These are phyloP conservation scores for Phanerotoma sp. DNA, from an alignment of 2,888 invertebrate genomes.

Conservation along the genomic window DNA sequence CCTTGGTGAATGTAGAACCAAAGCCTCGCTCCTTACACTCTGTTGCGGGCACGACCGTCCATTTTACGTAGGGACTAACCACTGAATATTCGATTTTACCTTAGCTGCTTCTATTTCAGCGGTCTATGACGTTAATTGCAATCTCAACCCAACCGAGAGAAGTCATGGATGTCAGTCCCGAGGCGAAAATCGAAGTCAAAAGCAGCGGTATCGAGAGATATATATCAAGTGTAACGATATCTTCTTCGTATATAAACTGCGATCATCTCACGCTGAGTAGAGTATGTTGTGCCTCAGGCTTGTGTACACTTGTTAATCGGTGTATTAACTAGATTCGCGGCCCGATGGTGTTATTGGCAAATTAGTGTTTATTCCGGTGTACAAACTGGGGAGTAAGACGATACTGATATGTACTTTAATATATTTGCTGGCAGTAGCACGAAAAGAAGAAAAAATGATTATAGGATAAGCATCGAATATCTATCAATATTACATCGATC, in stretches of 20 bases:
- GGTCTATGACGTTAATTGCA: constrained; percentile 9
- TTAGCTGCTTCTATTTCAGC: neutral
- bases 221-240: constrained; percentile 20
- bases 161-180: constrained; percentile 27
- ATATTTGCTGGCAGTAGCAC: neutral
- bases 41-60: constrained; percentile 18
- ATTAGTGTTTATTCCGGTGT: constrained; percentile 46
- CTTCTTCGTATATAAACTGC: constrained; percentile 18
- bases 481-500: too few relatives aligned
- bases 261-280: constrained; percentile 42
- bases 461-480: neutral
- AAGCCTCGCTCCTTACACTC: constrained; percentile 31
- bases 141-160: constrained; percentile 22
- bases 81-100: constrained; percentile 24
- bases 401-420: neutral
- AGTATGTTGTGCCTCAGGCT: constrained; percentile 38
- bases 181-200: constrained; percentile 26
- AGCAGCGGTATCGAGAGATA: constrained; percentile 36
- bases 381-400: constrained; percentile 37
- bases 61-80: constrained; percentile 15
- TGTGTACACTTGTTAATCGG: constrained; percentile 47
- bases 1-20: constrained; percentile 41
- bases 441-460: neutral
- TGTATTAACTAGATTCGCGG: constrained; percentile 50
- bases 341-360: constrained; percentile 50